Evolutionary conservation across 2,113 vertebrate species (phyloP).

Genomic region (Ictalurus punctatus): DNA sequence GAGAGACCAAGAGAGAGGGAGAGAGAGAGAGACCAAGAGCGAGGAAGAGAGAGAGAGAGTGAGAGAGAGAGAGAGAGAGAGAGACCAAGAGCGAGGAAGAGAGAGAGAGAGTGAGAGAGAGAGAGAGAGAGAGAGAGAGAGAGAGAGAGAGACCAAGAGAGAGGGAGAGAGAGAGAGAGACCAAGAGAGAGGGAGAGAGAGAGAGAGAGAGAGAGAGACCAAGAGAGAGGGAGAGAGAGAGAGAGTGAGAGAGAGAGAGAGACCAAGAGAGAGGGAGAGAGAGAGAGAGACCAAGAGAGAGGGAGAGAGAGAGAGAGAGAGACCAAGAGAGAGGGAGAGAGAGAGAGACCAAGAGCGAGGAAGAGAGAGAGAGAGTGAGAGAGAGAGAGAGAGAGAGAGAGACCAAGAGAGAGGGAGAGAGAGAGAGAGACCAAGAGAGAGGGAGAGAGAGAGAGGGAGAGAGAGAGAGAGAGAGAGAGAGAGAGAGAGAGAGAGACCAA

Average conservation of each 20-base stretch:
- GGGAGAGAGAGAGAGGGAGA: constrained; percentile 43
- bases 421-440: constrained; percentile 32
- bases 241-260: constrained; percentile 29
- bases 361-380: constrained; percentile 30
- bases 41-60: constrained; percentile 30
- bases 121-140: constrained; percentile 37
- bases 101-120: constrained; percentile 25
- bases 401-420: constrained; percentile 19
- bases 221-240: neutral
- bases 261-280: constrained; percentile 39
- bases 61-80: constrained; percentile 38
- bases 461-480: constrained; percentile 44
- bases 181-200: neutral
- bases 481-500: constrained; percentile 33
- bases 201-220: neutral
- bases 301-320: constrained; percentile 36
- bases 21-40: constrained; percentile 19
- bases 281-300: constrained; percentile 46
- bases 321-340: too few species aligned
- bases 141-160: neutral
- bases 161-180: constrained; percentile 1
- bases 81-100: constrained; percentile 37
- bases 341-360: constrained; percentile 26
- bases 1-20: neutral
- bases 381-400: constrained; percentile 31